Conservation (phyloP, 2,888 invertebrate genomes). For the Mactromeris polynyma region DNA sequence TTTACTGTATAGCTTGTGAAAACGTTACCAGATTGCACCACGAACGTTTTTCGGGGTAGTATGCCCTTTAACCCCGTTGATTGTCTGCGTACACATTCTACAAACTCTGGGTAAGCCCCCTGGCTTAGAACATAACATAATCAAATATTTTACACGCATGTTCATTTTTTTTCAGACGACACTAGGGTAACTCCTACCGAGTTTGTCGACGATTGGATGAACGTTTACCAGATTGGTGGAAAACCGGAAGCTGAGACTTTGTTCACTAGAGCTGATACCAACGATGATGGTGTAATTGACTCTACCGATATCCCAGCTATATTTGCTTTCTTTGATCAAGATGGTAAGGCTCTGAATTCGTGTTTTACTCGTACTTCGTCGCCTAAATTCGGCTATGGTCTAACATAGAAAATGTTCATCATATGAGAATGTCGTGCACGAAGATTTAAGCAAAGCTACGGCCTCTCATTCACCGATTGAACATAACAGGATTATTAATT, state of each 20-base stretch:
- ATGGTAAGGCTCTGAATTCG: slow-evolving; percentile 54
- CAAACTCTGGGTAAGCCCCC: too few relatives aligned
- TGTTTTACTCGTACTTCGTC: neutral
- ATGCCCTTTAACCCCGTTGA: too few relatives aligned
- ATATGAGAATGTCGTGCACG: too few relatives aligned
- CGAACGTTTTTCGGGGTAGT: too few relatives aligned
- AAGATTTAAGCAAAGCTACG: too few relatives aligned
- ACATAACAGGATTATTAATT: too few relatives aligned
- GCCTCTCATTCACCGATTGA: too few relatives aligned
- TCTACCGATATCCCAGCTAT: slow-evolving; percentile 71
- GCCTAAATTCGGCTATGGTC: neutral
- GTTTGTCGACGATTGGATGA: slow-evolving; percentile 74
- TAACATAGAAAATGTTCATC: neutral
- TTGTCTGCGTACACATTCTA: too few relatives aligned
- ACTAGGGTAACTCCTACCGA: slow-evolving; percentile 68
- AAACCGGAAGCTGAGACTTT: slow-evolving; percentile 71
- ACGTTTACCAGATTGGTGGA: slow-evolving; percentile 68
- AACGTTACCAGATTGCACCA: too few relatives aligned
- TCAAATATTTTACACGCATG: neutral
- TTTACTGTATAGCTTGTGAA: too few relatives aligned
- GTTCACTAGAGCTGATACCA: slow-evolving; percentile 74
- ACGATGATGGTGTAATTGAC: slow-evolving; percentile 72
- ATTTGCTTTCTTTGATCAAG: slow-evolving; percentile 74
- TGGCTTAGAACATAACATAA: too few relatives aligned
- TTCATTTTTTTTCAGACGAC: slow-evolving; percentile 68